Conservation (phyloP, 2,113 vertebrate species). For the Malurus melanocephalus region DNA sequence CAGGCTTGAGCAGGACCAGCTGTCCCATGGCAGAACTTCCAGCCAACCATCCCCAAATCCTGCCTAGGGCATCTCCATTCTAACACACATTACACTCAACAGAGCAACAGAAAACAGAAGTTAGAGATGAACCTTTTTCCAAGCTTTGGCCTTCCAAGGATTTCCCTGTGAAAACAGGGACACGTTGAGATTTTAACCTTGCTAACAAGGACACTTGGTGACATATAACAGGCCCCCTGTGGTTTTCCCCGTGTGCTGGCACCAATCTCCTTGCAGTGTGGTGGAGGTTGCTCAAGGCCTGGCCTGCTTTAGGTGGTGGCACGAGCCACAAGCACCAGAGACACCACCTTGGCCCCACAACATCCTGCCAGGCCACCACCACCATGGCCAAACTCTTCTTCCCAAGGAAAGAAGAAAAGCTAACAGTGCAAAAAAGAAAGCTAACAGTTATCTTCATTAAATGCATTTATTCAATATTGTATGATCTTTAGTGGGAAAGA, state of each 20-base stretch:
- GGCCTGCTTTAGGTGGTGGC: not conserved
- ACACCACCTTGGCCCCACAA: rapidly evolving
- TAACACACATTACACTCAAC: not conserved
- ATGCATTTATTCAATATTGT: not conserved
- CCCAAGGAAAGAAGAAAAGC: not conserved
- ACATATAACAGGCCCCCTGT: not conserved
- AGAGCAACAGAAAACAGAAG: not conserved
- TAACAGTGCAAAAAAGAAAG: not conserved
- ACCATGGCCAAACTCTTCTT: not conserved
- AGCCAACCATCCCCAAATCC: not conserved
- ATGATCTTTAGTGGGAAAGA: not conserved
- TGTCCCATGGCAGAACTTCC: rapidly evolving
- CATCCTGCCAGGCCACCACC: not conserved
- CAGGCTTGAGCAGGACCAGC: not conserved
- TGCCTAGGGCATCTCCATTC: not conserved
- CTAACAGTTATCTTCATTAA: not conserved
- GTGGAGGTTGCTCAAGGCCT: not conserved
- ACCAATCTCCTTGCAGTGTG: rapidly evolving
- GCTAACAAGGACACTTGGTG: not conserved
- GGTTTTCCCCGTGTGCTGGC: not conserved
- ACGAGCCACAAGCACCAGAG: not conserved
- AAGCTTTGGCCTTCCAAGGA: not conserved
- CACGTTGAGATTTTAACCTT: not conserved
- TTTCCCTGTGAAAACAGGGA: not conserved
- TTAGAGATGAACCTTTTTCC: not conserved